Percentiles rank a stretch among this genome's conserved stretches.
Evolutionary conservation across 2,797 vertebrate species (phyloP).

Genomic region (Pangasius sanitwongsei): DNA sequence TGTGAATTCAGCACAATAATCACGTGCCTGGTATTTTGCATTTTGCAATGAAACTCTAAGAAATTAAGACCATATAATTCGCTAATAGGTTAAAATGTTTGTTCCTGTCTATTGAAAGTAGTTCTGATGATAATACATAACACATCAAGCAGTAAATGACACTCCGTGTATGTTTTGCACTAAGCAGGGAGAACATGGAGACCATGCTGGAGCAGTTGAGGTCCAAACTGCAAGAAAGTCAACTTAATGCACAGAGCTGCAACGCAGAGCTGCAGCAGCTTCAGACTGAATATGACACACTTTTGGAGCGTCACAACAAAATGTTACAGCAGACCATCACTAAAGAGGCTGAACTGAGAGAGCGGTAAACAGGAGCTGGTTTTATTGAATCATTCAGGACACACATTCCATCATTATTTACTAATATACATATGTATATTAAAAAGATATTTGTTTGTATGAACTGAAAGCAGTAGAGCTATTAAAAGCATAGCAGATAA

Average conservation of each 20-base stretch:
- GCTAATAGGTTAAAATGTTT: conserved; percentile 26
- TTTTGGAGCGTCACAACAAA: conserved; percentile 94
- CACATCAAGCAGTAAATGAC: neutral
- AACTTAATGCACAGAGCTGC: conserved; percentile 83
- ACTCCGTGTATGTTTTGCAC: neutral
- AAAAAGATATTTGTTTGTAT: neutral
- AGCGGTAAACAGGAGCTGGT: conserved; percentile 76
- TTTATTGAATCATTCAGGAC: neutral
- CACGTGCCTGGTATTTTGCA: neutral
- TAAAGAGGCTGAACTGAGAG: conserved; percentile 93
- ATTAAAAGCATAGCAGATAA: neutral
- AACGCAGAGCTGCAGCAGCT: conserved; percentile 83
- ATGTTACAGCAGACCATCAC: conserved; percentile 91
- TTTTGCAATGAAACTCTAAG: neutral
- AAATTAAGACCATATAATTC: neutral
- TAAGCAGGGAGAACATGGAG: conserved; percentile 84
- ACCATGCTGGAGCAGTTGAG: conserved; percentile 85
- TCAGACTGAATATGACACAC: conserved; percentile 87
- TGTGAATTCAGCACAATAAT: neutral
- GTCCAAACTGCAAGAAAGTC: conserved; percentile 84
- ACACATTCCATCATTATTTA: neutral
- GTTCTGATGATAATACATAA: neutral
- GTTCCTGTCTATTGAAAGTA: neutral
- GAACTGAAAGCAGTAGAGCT: neutral
- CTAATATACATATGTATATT: neutral